A percentile compares a stretch with the other conserved stretches of the same genome.
phyloP scores from a whole-genome alignment of 2,113 vertebrate species.

The Myxocyprinus asiaticus region DNA sequence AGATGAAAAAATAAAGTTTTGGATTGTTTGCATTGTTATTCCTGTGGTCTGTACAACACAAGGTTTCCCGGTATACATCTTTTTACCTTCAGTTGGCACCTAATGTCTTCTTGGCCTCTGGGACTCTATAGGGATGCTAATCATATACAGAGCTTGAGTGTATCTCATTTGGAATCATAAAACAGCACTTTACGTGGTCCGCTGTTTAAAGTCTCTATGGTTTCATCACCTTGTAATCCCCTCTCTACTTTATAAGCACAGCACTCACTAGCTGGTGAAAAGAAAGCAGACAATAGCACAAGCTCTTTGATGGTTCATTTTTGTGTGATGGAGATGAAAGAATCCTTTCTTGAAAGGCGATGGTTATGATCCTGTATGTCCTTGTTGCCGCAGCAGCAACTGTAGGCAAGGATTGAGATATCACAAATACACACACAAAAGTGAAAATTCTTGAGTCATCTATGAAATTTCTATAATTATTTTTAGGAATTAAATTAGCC shows the following conservation, averaged over 20 bases:
- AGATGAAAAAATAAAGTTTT: no score
- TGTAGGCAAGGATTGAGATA: neutral
- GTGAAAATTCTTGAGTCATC: neutral
- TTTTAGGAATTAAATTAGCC: neutral
- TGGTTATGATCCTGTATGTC: conserved; percentile 33
- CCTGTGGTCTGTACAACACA: neutral
- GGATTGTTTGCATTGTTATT: neutral
- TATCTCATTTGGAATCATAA: conserved; percentile 48
- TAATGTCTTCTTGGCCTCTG: conserved; percentile 14
- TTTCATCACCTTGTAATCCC: conserved; percentile 50
- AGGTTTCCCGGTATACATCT: neutral
- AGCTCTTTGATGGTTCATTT: conserved; percentile 43
- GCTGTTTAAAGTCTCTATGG: conserved; percentile 40
- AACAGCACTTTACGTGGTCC: conserved; percentile 41
- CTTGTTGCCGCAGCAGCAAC: conserved; percentile 28
- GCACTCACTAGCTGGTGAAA: conserved; percentile 38
- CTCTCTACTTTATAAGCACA: conserved; percentile 45
- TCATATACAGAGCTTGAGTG: conserved; percentile 7
- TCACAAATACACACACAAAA: neutral
- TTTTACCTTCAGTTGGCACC: neutral
- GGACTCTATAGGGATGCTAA: neutral
- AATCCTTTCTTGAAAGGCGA: conserved; percentile 44
- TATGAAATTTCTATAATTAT: neutral
- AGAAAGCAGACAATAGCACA: conserved; percentile 38
- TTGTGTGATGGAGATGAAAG: conserved; percentile 48